A percentile compares a stretch with the other conserved stretches of the same genome.
These are phyloP conservation scores for Microtus ochrogaster DNA, from an alignment of 2,113 vertebrate species.

Conservation along the genomic window DNA sequence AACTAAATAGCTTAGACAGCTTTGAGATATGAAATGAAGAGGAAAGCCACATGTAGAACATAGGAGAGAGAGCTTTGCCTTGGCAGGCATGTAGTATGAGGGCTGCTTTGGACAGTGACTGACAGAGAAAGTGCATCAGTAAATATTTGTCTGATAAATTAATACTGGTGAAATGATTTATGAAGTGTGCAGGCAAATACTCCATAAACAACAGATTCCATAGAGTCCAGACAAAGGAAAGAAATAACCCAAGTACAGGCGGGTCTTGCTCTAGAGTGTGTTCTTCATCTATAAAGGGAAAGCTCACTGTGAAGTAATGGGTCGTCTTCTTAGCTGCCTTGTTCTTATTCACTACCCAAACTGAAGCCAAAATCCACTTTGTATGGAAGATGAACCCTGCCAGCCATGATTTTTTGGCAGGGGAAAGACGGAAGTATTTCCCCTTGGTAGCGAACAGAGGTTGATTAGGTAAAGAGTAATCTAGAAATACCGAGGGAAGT, in stretches of 20 bases:
- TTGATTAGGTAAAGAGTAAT: slow-evolving; percentile 50
- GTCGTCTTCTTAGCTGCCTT: slow-evolving; percentile 52
- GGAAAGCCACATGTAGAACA: neutral
- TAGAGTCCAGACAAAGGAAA: neutral
- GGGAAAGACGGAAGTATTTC: neutral
- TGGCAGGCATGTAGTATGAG: too few relatives aligned
- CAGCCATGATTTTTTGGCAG: slow-evolving; percentile 35
- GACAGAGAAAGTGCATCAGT: neutral
- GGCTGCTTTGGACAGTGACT: neutral
- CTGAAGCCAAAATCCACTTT: slow-evolving; percentile 33
- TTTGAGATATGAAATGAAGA: neutral
- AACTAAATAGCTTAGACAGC: neutral
- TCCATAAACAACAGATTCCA: neutral
- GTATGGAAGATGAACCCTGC: slow-evolving; percentile 9
- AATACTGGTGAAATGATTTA: slow-evolving; percentile 2
- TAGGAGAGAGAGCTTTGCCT: neutral
- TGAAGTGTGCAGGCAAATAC: slow-evolving; percentile 24
- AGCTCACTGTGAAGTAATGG: neutral
- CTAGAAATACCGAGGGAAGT: slow-evolving; percentile 6
- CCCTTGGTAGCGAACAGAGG: neutral
- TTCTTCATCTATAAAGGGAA: slow-evolving; percentile 37
- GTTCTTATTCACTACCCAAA: neutral
- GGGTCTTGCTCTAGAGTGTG: neutral
- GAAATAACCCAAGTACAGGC: neutral
- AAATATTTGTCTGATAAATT: slow-evolving; percentile 50